Evolutionary conservation across 2,888 invertebrate species (phyloP).

Genomic region (Serripes groenlandicus): DNA sequence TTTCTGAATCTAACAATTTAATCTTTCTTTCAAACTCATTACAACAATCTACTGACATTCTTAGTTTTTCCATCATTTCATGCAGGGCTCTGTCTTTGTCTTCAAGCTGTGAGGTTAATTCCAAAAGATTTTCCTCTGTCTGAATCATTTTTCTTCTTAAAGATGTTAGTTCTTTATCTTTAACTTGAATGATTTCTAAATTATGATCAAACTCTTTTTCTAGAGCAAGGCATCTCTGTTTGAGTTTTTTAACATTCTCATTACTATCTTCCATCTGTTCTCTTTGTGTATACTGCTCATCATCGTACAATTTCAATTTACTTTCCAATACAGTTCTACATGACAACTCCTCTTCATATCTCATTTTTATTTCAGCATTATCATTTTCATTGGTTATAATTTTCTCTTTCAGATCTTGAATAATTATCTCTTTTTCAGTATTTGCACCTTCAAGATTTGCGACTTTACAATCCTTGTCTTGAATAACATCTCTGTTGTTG

Average conservation of each 20-base stretch:
- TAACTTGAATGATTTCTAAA: slow-evolving; percentile 48
- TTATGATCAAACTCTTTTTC: slow-evolving; percentile 54
- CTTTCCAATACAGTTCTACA: background rate
- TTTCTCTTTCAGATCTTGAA: background rate
- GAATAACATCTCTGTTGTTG: background rate
- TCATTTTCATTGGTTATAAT: background rate
- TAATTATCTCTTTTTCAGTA: background rate
- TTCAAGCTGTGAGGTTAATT: background rate
- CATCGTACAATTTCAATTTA: slow-evolving; percentile 7
- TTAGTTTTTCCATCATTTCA: background rate
- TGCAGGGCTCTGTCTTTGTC: slow-evolving; percentile 1
- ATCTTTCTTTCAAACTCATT: background rate
- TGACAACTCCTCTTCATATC: background rate
- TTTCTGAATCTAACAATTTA: background rate
- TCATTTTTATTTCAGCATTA: background rate
- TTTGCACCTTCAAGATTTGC: background rate
- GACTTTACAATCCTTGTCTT: background rate
- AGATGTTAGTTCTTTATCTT: slow-evolving; percentile 48
- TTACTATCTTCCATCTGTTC: slow-evolving; percentile 16
- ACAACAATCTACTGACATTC: background rate
- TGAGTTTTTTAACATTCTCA: slow-evolving; percentile 6
- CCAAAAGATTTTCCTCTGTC: slow-evolving; percentile 24
- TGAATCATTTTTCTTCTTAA: slow-evolving; percentile 47
- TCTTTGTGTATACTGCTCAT: background rate
- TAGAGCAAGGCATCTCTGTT: slow-evolving; percentile 44